A percentile compares a stretch with the other conserved stretches of the same genome.
Evolutionary conservation across 1,140 invertebrate genomes (phyloP).

Genomic region (Drosophila nannoptera): DNA sequence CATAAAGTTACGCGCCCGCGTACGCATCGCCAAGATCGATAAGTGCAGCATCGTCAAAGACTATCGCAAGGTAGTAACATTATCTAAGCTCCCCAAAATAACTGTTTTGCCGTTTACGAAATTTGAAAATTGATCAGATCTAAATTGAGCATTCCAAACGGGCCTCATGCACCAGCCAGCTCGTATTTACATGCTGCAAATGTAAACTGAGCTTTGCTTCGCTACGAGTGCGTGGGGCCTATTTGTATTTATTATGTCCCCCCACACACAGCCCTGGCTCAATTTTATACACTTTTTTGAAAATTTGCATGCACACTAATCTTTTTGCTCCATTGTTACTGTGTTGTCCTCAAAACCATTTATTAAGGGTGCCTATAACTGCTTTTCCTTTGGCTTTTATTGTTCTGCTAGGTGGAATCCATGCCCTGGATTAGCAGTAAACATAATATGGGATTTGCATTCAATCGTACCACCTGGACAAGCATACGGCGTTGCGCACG

Average conservation of each 20-base stretch:
- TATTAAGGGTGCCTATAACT: too few species aligned
- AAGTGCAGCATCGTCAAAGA: constrained; percentile 57
- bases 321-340: constrained; percentile 17
- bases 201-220: background rate
- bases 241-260: background rate
- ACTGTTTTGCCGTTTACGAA: background rate
- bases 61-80: constrained; percentile 59
- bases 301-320: constrained; percentile 61
- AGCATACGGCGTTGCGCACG: constrained; percentile 89
- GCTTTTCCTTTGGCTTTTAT: background rate
- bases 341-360: too few species aligned
- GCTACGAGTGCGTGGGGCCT: constrained; percentile 4
- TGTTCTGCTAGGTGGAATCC: constrained; percentile 89
- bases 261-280: constrained; percentile 9
- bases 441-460: constrained; percentile 99
- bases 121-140: constrained; percentile 1
- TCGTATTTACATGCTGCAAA: background rate
- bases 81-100: background rate
- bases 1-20: constrained; percentile 56
- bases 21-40: constrained; percentile 57
- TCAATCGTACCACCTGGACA: constrained; percentile 92
- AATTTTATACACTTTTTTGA: constrained; percentile 2
- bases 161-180: constrained; percentile 8
- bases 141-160: background rate
- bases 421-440: constrained; percentile 97